Evolutionary conservation across 2,797 vertebrate genomes (phyloP).

Genomic region (Numenius phaeopus): DNA sequence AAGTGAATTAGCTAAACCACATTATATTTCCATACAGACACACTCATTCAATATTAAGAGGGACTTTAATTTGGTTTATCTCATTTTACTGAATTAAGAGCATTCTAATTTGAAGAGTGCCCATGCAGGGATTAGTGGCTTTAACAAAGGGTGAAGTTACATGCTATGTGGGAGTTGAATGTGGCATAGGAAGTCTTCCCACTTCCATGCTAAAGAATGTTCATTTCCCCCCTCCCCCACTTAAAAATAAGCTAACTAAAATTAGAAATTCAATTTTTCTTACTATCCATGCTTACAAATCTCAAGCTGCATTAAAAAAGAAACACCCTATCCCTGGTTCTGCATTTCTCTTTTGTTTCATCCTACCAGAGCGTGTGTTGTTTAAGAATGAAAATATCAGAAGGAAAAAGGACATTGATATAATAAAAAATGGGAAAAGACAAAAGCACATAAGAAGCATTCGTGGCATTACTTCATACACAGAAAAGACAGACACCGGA

Average conservation of each 20-base stretch:
- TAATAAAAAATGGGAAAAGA: not conserved
- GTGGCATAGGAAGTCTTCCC: not conserved
- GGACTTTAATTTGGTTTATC: constrained; percentile 33
- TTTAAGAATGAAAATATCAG: not conserved
- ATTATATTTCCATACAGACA: not conserved
- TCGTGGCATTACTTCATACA: not conserved
- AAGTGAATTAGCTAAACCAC: constrained; percentile 52
- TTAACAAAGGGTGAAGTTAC: not conserved
- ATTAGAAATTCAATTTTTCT: not conserved
- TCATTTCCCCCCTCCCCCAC: not conserved
- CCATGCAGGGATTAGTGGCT: not conserved
- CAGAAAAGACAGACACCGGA: not conserved
- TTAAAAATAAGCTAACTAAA: constrained; percentile 22
- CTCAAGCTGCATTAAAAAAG: not conserved
- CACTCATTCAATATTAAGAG: not conserved
- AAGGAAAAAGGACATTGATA: not conserved
- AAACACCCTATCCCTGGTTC: not conserved
- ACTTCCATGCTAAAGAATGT: not conserved
- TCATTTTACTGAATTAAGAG: constrained; percentile 24
- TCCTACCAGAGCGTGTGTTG: not conserved
- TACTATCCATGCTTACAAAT: not conserved
- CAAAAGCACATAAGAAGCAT: not conserved
- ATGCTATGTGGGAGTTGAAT: not conserved
- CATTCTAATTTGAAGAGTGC: constrained; percentile 22
- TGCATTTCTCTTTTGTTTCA: not conserved